A percentile compares a stretch with the other conserved stretches of the same genome.
Evolutionary conservation across 2,113 vertebrate species (phyloP).

Genomic region (Dromaius novaehollandiae): DNA sequence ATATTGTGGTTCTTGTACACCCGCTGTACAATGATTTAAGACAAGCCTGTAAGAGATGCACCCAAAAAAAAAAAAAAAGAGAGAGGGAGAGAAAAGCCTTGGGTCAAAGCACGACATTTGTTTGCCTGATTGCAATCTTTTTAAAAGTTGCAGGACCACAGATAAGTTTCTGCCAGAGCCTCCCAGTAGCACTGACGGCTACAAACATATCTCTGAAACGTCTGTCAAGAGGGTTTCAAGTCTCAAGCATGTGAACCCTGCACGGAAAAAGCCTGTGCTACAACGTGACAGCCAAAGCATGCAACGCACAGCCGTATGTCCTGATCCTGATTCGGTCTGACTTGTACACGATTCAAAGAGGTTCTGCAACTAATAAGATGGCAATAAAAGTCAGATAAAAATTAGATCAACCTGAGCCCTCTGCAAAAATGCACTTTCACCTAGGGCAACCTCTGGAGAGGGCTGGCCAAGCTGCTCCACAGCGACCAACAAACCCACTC

Average conservation of each 20-base stretch:
- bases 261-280: background rate
- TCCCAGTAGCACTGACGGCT: background rate
- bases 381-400: background rate
- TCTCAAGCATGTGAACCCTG: background rate
- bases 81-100: background rate
- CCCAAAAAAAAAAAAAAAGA: background rate
- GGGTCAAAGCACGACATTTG: conserved; percentile 2
- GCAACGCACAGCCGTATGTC: conserved; percentile 3
- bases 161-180: background rate
- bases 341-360: conserved; percentile 45
- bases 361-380: conserved; percentile 28
- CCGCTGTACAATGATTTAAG: background rate
- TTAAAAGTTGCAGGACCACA: background rate
- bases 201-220: background rate
- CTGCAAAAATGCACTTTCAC: conserved; percentile 20
- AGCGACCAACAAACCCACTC: background rate
- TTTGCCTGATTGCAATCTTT: background rate
- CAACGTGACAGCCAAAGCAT: background rate
- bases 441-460: background rate
- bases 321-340: background rate
- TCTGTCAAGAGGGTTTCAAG: background rate
- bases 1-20: rapidly evolving
- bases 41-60: background rate
- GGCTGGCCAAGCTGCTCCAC: conserved; percentile 4
- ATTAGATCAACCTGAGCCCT: background rate